Base-by-base conservation (phyloP, 2,797 vertebrate species). In the Phoxinus dragarum region DNA sequence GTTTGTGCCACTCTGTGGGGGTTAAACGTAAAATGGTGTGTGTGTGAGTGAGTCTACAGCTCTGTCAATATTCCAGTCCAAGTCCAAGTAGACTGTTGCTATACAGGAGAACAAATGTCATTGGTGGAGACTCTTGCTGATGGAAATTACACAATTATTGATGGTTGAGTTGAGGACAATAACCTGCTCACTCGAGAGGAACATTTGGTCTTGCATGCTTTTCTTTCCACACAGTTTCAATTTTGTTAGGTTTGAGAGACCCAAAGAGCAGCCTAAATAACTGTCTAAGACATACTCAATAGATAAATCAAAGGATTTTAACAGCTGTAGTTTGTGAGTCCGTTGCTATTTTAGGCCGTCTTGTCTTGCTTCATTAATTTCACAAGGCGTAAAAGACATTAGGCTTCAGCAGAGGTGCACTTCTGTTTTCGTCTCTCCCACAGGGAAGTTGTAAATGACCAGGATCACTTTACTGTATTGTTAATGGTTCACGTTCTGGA, bases 51-150 rank as follows among this genome's bases (percentile, higher is more conserved):
- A 27, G 36, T n/a, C 31, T 23, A 44, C 49, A 47, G 34, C 36
- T 79, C 17, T 75, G 71, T 76, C 38, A 82, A 59, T 69, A 42
- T 76, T 27, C 49, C 64, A 49, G 21, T n/a, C 38, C 64, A 42
- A 44, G 42, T 52, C 42, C 34, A 68, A 76, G 64, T 59, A 69
- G 21, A 75, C 72, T 27, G 64, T 78, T 86, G 40, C 85, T 81
- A 61, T 81, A 61, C 21, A 77, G 40, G 52, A 82, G 49, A 38
- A 40, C 73, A 78, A 71, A 61, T 86, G 61, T 71, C 6, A 61
- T 54, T 74, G 56, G 23, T 31, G 66, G 6, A 61, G 52, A 71
- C 68, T 69, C 19, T 49, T 27, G 27, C 66, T 44, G 40, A 49
- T 34, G 67, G 61, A 38, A 72, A 71, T 52, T 27, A 61, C 52